Percentiles rank a stretch among this genome's conserved stretches.
phyloP scores from a whole-genome alignment of 2,888 invertebrate genomes.

The Oscheius onirici region DNA sequence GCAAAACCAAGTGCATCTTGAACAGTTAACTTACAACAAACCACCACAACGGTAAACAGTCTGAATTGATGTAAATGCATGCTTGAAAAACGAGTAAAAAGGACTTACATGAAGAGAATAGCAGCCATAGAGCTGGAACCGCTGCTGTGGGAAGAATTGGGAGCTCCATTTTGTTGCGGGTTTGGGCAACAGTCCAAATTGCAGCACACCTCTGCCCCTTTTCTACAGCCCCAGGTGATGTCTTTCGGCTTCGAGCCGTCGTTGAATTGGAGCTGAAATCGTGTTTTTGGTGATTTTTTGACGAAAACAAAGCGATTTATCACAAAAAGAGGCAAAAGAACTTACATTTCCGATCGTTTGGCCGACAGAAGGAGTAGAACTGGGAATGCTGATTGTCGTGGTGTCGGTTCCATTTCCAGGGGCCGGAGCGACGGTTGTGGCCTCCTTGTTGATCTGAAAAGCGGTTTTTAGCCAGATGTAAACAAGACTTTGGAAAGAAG shows the following conservation, averaged over 20 bases:
- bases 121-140: neutral
- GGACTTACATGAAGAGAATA: slow-evolving; percentile 24
- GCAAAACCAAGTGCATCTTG: neutral
- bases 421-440: slow-evolving; percentile 43
- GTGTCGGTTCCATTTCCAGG: slow-evolving; percentile 29
- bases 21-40: neutral
- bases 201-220: slow-evolving; percentile 50
- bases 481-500: no score
- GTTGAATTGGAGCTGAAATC: slow-evolving; percentile 63
- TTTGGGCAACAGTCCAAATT: slow-evolving; percentile 67
- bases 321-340: no score
- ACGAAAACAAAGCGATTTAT: neutral
- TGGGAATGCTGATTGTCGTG: slow-evolving; percentile 43
- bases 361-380: slow-evolving; percentile 42
- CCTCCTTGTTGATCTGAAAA: slow-evolving; percentile 2
- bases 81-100: neutral
- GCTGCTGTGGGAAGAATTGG: neutral
- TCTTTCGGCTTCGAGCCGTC: slow-evolving; percentile 66
- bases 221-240: slow-evolving; percentile 63
- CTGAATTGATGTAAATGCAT: neutral
- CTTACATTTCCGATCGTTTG: slow-evolving; percentile 21
- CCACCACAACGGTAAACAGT: neutral
- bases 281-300: no score
- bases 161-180: slow-evolving; percentile 24
- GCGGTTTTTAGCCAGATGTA: no score